Conservation (phyloP, 2,797 vertebrate genomes). For the Pangasius macronema region DNA sequence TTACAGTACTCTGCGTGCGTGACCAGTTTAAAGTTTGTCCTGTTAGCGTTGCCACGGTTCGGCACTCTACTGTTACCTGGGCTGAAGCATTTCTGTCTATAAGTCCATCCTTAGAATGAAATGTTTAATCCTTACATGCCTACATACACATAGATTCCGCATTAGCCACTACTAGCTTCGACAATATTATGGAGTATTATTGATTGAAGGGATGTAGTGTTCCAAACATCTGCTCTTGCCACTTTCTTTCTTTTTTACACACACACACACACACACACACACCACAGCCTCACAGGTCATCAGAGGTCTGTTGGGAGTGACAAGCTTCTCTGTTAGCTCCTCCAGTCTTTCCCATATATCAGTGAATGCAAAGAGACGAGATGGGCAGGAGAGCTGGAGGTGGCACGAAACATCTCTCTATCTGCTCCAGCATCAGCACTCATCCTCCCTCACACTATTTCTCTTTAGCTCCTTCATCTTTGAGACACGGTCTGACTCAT, state of each 20-base stretch:
- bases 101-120: not conserved
- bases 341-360: constrained; percentile 14
- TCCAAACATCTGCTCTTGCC: not conserved
- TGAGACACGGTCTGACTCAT: constrained; percentile 62
- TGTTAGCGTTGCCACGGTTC: not conserved
- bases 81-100: not conserved
- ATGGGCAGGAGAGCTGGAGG: not conserved
- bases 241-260: not conserved
- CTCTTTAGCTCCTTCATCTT: constrained; percentile 59
- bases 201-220: not conserved
- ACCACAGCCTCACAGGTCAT: not conserved
- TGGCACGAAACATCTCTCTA: constrained; percentile 6
- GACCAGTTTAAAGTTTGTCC: not conserved
- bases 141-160: not conserved
- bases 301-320: constrained; percentile 5
- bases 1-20: no score
- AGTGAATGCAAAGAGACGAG: constrained; percentile 4
- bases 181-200: not conserved
- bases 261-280: not conserved
- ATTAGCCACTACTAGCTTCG: not conserved
- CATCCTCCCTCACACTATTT: constrained; percentile 26
- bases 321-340: constrained; percentile 21
- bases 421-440: constrained; percentile 41
- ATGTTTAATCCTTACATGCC: not conserved
- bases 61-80: not conserved